Conservation (phyloP, 2,113 vertebrate genomes). For the Dipodomys spectabilis region DNA sequence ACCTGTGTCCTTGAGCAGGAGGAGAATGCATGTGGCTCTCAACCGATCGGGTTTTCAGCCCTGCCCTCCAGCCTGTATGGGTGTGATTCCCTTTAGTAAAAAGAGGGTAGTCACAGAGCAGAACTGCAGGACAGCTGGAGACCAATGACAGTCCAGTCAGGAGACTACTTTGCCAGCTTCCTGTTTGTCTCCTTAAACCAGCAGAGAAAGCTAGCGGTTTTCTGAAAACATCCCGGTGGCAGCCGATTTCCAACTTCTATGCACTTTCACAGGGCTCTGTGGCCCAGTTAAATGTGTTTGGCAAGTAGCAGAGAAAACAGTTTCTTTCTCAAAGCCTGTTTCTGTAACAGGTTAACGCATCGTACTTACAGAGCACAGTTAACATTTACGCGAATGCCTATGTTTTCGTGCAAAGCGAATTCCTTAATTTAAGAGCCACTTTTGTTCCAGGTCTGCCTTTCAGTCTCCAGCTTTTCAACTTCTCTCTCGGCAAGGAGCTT, state of each 20-base stretch:
- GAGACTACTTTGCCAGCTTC: background rate
- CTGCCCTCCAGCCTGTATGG: background rate
- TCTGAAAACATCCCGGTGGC: background rate
- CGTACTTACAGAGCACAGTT: conserved; percentile 2
- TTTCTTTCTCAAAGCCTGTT: conserved; percentile 53
- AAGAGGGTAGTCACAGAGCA: conserved; percentile 28
- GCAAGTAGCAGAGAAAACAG: background rate
- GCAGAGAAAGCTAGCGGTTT: background rate
- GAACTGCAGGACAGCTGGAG: background rate
- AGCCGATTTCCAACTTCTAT: background rate
- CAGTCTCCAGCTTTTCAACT: background rate
- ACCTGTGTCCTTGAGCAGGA: too few species aligned
- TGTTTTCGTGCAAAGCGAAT: conserved; percentile 30
- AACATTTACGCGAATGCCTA: background rate
- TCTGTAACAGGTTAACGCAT: conserved; percentile 17
- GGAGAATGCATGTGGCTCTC: too few species aligned
- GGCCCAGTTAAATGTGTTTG: background rate
- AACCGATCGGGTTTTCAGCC: too few species aligned
- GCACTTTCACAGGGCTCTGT: conserved; percentile 41
- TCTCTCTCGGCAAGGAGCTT: background rate
- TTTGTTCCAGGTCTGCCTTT: background rate
- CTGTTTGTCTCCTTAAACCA: conserved; percentile 42
- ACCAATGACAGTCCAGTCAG: background rate
- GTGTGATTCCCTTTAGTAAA: conserved; percentile 2
- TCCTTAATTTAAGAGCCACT: background rate